Conservation (phyloP, 2,797 vertebrate species). For the Chaenodraco wilsoni region DNA sequence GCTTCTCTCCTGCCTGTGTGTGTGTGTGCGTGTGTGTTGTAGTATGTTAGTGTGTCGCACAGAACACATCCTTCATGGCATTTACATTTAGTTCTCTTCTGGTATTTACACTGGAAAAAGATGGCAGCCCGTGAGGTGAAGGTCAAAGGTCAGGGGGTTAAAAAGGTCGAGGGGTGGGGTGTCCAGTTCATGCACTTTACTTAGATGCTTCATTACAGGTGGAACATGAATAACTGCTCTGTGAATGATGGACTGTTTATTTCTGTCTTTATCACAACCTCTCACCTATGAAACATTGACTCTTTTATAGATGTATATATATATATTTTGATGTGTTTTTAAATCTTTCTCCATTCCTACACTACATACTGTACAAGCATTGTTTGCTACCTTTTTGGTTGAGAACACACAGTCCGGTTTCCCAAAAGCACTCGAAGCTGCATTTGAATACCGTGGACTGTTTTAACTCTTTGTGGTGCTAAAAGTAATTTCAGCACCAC, state of each 20-base stretch:
- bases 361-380: slow-evolving; percentile 42
- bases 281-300: slow-evolving; percentile 62
- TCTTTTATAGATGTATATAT: slow-evolving; percentile 45
- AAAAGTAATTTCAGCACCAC: slow-evolving; percentile 12
- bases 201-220: slow-evolving; percentile 61
- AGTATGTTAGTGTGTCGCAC: slow-evolving; percentile 64
- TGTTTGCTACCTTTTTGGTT: slow-evolving; percentile 58
- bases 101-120: slow-evolving; percentile 79
- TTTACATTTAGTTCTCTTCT: slow-evolving; percentile 65
- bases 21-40: slow-evolving; percentile 12
- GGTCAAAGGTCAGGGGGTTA: slow-evolving; percentile 44
- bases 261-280: slow-evolving; percentile 55
- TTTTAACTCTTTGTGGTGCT: slow-evolving; percentile 22
- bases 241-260: slow-evolving; percentile 59
- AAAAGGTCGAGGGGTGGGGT: slow-evolving; percentile 23
- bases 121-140: slow-evolving; percentile 68
- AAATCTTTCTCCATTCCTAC: slow-evolving; percentile 48
- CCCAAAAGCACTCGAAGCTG: slow-evolving; percentile 38
- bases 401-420: slow-evolving; percentile 42
- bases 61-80: slow-evolving; percentile 56
- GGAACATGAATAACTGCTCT: slow-evolving; percentile 67
- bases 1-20: slow-evolving; percentile 58
- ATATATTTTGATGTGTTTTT: slow-evolving; percentile 38
- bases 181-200: slow-evolving; percentile 81
- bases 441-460: slow-evolving; percentile 11